Evolutionary conservation across 2,888 invertebrate species (phyloP), one percentile per base, ranked within the genome.

Genomic region (Eulithis testata): DNA sequence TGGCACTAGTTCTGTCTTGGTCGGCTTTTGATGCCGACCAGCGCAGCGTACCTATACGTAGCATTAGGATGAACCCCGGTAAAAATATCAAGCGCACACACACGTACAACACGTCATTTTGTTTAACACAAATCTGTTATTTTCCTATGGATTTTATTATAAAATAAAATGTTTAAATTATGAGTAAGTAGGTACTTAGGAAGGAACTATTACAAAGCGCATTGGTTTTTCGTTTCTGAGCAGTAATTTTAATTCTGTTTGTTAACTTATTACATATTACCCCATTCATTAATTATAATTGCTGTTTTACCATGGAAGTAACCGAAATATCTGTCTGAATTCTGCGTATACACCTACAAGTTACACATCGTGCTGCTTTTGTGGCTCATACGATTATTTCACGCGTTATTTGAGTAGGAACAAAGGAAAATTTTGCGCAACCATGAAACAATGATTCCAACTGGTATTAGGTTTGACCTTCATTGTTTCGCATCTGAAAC

Each of bases 341-440:
- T 63, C 27, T 36, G 53, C 60, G 58, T 62, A n/a, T n/a, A n/a
- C n/a, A 21, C 21, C 31, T 45, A 66, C 21, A 1, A 59, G 62
- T 62, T 66, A 62, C 61, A 66, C 55, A 66, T 63, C 40, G 63
- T 50, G 47, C 43, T 52, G 55, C 55, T 52, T 66, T 60, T 49
- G 60, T 56, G 37, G 55, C 56, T 56, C 63, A 55, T 66, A 66
- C 53, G 54, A 59, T 60, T 60, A 65, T 66, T 54, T 53, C 53
- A 66, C 63, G 60, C 63, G 63, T 67, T 67, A 67, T 67, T 67
- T 67, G 63, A 60, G 60, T 57, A 60, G 54, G 66, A 71, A 73
- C 73, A 73, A 73, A 71, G 71, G 69, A 73, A 71, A 45, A 67
- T 63, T 64, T 67, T 71, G 71, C 66, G 73, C 73, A 71, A 73